These are phyloP conservation scores for Sebastolobus altivelis DNA, from an alignment of 2,797 vertebrate species.

Conservation along the genomic window DNA sequence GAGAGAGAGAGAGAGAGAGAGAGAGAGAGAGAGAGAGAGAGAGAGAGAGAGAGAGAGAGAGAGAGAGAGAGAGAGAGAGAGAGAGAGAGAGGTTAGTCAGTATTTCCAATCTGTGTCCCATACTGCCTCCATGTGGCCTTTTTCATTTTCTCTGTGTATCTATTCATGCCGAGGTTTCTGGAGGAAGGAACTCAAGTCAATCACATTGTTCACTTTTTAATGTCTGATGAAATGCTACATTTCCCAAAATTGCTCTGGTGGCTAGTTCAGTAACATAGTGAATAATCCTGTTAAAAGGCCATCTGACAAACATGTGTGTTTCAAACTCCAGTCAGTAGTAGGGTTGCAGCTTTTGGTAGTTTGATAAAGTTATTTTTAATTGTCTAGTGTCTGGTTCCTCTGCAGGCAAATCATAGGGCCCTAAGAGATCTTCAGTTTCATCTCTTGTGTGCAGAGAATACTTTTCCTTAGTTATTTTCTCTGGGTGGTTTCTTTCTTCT, in stretches of 20 bases:
- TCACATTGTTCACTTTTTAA: no score
- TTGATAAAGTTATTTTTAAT: no score
- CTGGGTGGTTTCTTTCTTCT: no score
- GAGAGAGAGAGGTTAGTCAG: background rate
- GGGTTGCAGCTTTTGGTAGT: background rate
- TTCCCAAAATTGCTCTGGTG: background rate
- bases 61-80: background rate
- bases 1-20: background rate
- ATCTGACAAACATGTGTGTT: background rate
- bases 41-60: background rate
- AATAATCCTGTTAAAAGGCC: background rate
- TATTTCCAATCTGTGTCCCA: slow-evolving; percentile 17
- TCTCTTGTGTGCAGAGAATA: no score
- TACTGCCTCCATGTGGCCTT: slow-evolving; percentile 66
- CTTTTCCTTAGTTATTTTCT: no score
- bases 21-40: background rate
- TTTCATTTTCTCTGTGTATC: background rate
- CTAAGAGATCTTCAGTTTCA: no score
- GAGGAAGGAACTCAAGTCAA: background rate
- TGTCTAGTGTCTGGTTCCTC: no score
- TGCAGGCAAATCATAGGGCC: no score
- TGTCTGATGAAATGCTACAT: background rate
- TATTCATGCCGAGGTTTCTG: background rate
- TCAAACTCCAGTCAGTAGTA: background rate
- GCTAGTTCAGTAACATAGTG: background rate